Evolutionary conservation across 30 jellyfish, hydroid and myxozoan species (phyloP), one percentile per base, ranked within the genome.

Genomic region (Aurelia coerulea): DNA sequence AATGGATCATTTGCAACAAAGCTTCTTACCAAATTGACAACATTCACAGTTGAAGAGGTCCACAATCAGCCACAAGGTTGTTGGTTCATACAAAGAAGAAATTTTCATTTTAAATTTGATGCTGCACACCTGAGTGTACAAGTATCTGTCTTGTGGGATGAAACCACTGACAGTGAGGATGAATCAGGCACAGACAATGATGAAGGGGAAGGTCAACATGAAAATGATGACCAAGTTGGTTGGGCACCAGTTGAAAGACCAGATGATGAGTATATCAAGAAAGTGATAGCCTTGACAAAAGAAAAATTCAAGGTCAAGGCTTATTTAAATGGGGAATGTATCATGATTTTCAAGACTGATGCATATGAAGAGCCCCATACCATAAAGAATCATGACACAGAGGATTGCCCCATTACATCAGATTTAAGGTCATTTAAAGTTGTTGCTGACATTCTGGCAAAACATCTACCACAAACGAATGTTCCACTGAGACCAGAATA

Each of bases 1-100:
- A 68, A 73, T 60, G 92, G 92, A 18, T 74, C 92, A 10, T 59
- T 83, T 56, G 80, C 82, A 34, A 68, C 82, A 29, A 73, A 83
- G 63, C 29, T 83, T 66, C 62, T 53, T 41, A 34, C 81, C 5
- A 9, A 31, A 49, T 65, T 83, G 10, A 58, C 29, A 15, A 39
- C 42, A 42, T 83, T 39, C 86, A 72, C 39, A 52, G 76, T 62
- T 0, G 85, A 70, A n/a, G 85, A 83, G 63, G 66, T 71, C 2
- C 92, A 83, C 80, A 83, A 46, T 49, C 73, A 62, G 46, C 92
- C 85, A 5, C 62, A 52, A 35, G 67, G 59, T 6, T 60, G 19
- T 13, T 83, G 92, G 92, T 42, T 69, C 64, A 70, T 83, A 68
- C 76, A 64, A 23, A 58, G 92, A 17, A 60, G 60, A 29, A 83